A percentile compares a stretch with the other conserved stretches of the same genome.
phyloP scores from a whole-genome alignment of 2,888 invertebrate genomes.

The Drosophila stalkeri region DNA sequence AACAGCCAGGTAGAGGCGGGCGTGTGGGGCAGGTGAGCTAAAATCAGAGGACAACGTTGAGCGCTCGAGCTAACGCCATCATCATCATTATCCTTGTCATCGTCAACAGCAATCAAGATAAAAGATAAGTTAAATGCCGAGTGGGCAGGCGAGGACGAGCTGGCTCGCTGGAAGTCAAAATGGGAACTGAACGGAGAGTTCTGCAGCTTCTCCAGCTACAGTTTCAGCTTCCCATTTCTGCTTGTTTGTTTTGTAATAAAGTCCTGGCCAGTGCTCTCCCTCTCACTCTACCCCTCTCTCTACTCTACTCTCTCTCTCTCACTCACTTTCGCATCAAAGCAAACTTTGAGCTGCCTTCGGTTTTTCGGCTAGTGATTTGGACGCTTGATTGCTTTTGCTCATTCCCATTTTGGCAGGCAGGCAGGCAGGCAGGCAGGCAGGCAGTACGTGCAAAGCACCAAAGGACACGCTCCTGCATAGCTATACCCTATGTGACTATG shows the following conservation, averaged over 20 bases:
- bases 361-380: slow-evolving; percentile 76
- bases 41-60: slow-evolving; percentile 54
- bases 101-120: slow-evolving; percentile 81
- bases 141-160: slow-evolving; percentile 29
- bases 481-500: slow-evolving; percentile 16
- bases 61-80: slow-evolving; percentile 53
- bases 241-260: slow-evolving; percentile 80
- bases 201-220: slow-evolving; percentile 5
- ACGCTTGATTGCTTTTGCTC: slow-evolving; percentile 79
- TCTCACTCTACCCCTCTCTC: neutral
- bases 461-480: slow-evolving; percentile 45
- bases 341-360: slow-evolving; percentile 66
- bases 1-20: neutral
- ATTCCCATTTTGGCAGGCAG: slow-evolving; percentile 26
- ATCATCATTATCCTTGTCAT: slow-evolving; percentile 81
- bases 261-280: slow-evolving; percentile 47
- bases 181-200: neutral
- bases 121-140: slow-evolving; percentile 78
- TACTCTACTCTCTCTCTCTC: neutral
- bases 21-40: slow-evolving; percentile 41
- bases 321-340: slow-evolving; percentile 66
- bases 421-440: slow-evolving; percentile 21
- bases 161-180: neutral
- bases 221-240: slow-evolving; percentile 15
- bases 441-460: slow-evolving; percentile 74